phyloP scores from a whole-genome alignment of 2,888 invertebrate genomes.

The Oscheius sp. region DNA sequence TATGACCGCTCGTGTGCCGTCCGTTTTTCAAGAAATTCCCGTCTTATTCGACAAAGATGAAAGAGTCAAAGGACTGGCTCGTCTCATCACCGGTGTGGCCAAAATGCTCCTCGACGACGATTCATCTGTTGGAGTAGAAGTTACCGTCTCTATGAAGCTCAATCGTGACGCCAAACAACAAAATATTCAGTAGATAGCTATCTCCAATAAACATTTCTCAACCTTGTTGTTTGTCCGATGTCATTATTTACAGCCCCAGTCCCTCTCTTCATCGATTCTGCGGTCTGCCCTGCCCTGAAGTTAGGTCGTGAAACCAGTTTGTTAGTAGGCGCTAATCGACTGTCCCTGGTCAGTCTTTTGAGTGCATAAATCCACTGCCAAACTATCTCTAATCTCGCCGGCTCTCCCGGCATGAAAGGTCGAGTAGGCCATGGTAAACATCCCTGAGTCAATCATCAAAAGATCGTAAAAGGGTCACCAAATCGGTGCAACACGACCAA shows the following conservation, averaged over 20 bases:
- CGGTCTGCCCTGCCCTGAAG: background rate
- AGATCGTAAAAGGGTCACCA: background rate
- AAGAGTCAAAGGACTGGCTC: background rate
- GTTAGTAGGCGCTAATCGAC: background rate
- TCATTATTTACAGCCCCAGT: no score
- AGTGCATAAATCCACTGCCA: background rate
- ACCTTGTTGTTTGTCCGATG: no score
- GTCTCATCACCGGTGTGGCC: conserved; percentile 23
- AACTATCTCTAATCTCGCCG: background rate
- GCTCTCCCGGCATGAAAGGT: conserved; percentile 14
- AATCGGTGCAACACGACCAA: background rate
- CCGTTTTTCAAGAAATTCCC: background rate
- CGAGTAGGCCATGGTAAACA: conserved; percentile 18
- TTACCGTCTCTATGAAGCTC: conserved; percentile 15
- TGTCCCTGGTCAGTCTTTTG: background rate
- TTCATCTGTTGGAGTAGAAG: conserved; percentile 10
- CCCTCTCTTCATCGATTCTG: background rate
- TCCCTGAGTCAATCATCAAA: background rate
- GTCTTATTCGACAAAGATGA: background rate
- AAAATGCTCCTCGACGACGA: conserved; percentile 18
- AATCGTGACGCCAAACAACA: background rate
- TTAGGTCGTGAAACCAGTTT: background rate
- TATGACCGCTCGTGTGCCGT: conserved; percentile 2
- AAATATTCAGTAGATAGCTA: background rate
- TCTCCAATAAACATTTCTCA: background rate